Conservation (phyloP, 23 tunicate species). For the Pegea sp. region DNA sequence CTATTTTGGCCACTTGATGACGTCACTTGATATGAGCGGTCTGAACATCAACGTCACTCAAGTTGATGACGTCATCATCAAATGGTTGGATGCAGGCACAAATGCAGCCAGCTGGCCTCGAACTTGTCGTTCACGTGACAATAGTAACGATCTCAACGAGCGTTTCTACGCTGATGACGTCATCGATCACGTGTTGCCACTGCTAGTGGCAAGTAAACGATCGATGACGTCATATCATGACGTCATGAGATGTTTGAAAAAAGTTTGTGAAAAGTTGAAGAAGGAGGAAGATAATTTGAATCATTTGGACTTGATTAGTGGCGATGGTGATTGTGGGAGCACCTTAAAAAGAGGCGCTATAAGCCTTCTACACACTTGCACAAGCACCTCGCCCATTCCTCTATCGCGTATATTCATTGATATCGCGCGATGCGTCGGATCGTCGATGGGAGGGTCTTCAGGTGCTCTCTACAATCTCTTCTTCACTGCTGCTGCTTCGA, state of each 20-base stretch:
- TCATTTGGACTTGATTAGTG: conserved; percentile 56
- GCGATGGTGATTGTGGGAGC: conserved; percentile 99
- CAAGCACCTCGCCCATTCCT: too few species aligned
- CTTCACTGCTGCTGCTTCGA: conserved; percentile 59
- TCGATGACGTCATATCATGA: not conserved
- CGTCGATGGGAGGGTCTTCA: conserved; percentile 1
- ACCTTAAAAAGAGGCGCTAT: conserved; percentile 79
- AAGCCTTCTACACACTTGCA: too few species aligned
- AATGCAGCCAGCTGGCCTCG: conserved; percentile 77
- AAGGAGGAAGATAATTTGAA: conserved; percentile 35
- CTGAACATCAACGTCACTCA: conserved; percentile 50
- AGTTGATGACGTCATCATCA: conserved; percentile 19
- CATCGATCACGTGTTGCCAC: not conserved
- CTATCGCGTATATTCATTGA: not conserved
- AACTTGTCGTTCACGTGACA: conserved; percentile 3
- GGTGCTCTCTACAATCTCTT: conserved; percentile 64
- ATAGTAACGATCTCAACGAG: not conserved
- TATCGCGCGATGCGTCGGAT: conserved; percentile 1
- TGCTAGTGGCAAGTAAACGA: not conserved
- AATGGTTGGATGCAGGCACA: conserved; percentile 29
- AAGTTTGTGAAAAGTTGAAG: conserved; percentile 39
- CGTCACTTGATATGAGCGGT: conserved; percentile 94
- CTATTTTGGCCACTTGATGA: conserved; percentile 82
- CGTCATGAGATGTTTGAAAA: conserved; percentile 6
- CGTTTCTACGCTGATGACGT: too few species aligned